A percentile compares a stretch with the other conserved stretches of the same genome.
phyloP scores from a whole-genome alignment of 1,140 invertebrate genomes.

The Frieseomelitta varia region DNA sequence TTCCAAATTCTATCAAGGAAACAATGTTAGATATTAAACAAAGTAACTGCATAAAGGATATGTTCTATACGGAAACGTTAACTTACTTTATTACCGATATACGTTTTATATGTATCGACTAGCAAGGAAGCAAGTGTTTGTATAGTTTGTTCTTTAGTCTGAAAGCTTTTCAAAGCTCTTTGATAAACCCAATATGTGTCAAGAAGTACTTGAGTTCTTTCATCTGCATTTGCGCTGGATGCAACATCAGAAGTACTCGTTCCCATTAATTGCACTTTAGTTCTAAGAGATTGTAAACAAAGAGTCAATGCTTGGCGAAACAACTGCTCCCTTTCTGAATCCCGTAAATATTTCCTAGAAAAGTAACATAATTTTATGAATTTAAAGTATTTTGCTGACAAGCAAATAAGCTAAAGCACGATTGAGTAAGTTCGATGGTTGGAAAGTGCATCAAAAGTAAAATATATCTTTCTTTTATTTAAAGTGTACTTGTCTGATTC shows the following conservation, averaged over 20 bases:
- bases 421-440: not conserved
- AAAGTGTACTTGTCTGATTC: slow-evolving; percentile 89
- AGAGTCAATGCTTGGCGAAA: slow-evolving; percentile 88
- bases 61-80: not conserved
- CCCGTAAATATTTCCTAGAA: slow-evolving; percentile 89
- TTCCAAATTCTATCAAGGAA: slow-evolving; percentile 67
- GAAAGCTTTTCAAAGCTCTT: slow-evolving; percentile 84
- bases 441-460: not conserved
- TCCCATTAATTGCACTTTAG: slow-evolving; percentile 76
- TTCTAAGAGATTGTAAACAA: slow-evolving; percentile 85
- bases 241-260: slow-evolving; percentile 52
- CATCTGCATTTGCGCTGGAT: slow-evolving; percentile 64
- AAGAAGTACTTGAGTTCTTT: slow-evolving; percentile 81
- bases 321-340: slow-evolving; percentile 89
- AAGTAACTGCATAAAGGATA: not conserved
- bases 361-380: not conserved
- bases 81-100: slow-evolving; percentile 79
- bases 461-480: slow-evolving; percentile 7
- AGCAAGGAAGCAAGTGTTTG: slow-evolving; percentile 83
- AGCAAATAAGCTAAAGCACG: too few species aligned
- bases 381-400: not conserved
- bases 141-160: slow-evolving; percentile 81
- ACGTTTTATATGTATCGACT: slow-evolving; percentile 84
- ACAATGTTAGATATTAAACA: not conserved
- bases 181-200: slow-evolving; percentile 86